A percentile compares a stretch with the other conserved stretches of the same genome.
Evolutionary conservation across 1,140 invertebrate species (phyloP).

Genomic region (Condylostylus longicornis): DNA sequence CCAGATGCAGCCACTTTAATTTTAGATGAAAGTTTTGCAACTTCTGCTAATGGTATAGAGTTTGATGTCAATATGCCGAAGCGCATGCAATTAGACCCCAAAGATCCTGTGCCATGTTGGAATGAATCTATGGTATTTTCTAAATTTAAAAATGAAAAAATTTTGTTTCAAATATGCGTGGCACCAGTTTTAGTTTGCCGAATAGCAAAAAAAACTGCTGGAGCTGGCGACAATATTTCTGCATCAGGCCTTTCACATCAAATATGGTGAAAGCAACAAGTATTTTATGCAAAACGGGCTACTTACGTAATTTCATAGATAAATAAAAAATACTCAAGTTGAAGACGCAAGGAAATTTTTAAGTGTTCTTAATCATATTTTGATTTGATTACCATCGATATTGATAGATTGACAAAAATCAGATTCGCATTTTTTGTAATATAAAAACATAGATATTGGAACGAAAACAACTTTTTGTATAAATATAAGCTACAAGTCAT

Average conservation of each 20-base stretch:
- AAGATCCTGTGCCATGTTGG: slow-evolving; percentile 72
- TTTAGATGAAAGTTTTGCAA: slow-evolving; percentile 74
- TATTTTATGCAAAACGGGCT: no score
- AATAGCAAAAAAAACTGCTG: slow-evolving; percentile 64
- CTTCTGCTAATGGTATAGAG: slow-evolving; percentile 35
- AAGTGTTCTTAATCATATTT: no score
- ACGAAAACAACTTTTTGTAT: no score
- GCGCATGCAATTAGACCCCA: slow-evolving; percentile 47
- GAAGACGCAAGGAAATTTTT: no score
- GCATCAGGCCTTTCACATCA: slow-evolving; percentile 68
- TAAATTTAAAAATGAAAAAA: slow-evolving; percentile 16
- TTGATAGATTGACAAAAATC: no score
- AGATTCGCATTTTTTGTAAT: no score
- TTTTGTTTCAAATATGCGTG: slow-evolving; percentile 56
- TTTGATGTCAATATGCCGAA: slow-evolving; percentile 30
- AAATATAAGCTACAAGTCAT: no score
- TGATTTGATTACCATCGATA: no score
- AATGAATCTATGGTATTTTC: slow-evolving; percentile 41
- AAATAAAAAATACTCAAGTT: no score
- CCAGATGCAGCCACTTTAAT: slow-evolving; percentile 53
- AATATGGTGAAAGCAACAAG: no score
- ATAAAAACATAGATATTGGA: no score
- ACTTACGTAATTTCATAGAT: no score
- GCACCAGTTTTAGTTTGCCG: slow-evolving; percentile 76
- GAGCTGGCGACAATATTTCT: slow-evolving; percentile 79